Evolutionary conservation across 2,888 invertebrate species (phyloP), one percentile per base, ranked within the genome.

Genomic region (Protophormia terraenovae): DNA sequence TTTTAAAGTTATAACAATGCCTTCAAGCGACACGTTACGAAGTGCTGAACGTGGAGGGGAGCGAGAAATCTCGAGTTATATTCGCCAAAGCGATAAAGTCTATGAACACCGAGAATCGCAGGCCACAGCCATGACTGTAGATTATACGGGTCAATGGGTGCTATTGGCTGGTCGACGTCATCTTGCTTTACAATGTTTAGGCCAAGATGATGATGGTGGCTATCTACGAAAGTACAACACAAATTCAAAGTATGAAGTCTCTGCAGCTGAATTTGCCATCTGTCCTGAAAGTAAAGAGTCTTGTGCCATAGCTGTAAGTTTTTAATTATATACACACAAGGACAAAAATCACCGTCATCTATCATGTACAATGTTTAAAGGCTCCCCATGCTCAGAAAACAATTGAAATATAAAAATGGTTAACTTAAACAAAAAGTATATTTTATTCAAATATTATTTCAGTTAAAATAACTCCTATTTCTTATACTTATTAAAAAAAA

Each of bases 191-290:
- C 94, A 97, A 88, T 95, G 96, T 88, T 93, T 98, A 64, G 90
- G 91, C 0, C 89, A 91, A 67, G 92, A 92, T 27, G 91, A 92
- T 67, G 89, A 89, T 95, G 91, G 91, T 71, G 89, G 89, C 95
- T 88, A 94, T 1, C 93, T 97, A 10, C 95, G 95, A 87, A 97
- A 97, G 89, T 96, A 97, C 90, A 95, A 96, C 32, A 94, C 97
- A 22, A 97, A 97, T 90, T 98, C 97, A 90, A 98, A 98, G 93
- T 98, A 98, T 93, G 98, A 98, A 91, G 97, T 98, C 0, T 96
- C 97, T 4, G 96, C 97, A 14, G 97, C 98, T 0, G 98, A 98
- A 93, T 98, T 98, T 96, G 98, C 97, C 91, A 97, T 97, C 69
- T 96, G 96, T 50, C 93, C 95, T 73, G 94, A 95, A 71, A 95